A percentile compares a stretch with the other conserved stretches of the same genome.
These are phyloP conservation scores for Coelogynopora nodosa DNA, from an alignment of 2,888 invertebrate species.

Conservation along the genomic window DNA sequence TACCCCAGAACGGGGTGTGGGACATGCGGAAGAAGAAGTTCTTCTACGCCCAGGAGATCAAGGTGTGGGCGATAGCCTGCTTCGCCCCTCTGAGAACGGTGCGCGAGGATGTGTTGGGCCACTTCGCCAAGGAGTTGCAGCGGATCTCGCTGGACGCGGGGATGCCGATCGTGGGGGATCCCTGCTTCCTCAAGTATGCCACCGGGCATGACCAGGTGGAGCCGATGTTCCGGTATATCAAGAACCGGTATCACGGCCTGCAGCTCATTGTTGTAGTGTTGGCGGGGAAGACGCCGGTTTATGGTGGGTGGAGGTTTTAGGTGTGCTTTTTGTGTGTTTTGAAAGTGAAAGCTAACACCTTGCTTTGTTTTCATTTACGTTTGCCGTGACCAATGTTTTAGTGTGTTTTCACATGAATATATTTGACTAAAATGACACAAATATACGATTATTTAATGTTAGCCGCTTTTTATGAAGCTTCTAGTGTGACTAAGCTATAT, in stretches of 20 bases:
- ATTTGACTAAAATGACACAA: too few relatives aligned
- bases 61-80: conserved; percentile 99
- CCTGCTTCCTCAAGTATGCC: conserved; percentile 97
- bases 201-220: conserved; percentile 99
- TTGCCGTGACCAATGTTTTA: too few relatives aligned
- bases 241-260: conserved; percentile 87
- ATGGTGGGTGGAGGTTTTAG: conserved; percentile 68
- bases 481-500: too few relatives aligned
- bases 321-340: too few relatives aligned
- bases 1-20: conserved; percentile 99
- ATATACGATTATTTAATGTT: too few relatives aligned
- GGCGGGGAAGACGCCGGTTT: conserved; percentile 97
- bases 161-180: conserved; percentile 94
- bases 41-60: conserved; percentile 96
- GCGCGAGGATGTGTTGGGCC: conserved; percentile 86
- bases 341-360: too few relatives aligned
- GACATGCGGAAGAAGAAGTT: conserved; percentile 99
- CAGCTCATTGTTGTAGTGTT: conserved; percentile 94
- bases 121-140: conserved; percentile 86
- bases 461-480: too few relatives aligned
- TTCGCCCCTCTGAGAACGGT: conserved; percentile 98
- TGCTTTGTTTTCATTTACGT: too few relatives aligned
- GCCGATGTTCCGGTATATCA: conserved; percentile 98
- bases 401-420: too few relatives aligned
- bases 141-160: conserved; percentile 99